Conservation (phyloP, 2,888 invertebrate genomes). For the Cephus runcator region DNA sequence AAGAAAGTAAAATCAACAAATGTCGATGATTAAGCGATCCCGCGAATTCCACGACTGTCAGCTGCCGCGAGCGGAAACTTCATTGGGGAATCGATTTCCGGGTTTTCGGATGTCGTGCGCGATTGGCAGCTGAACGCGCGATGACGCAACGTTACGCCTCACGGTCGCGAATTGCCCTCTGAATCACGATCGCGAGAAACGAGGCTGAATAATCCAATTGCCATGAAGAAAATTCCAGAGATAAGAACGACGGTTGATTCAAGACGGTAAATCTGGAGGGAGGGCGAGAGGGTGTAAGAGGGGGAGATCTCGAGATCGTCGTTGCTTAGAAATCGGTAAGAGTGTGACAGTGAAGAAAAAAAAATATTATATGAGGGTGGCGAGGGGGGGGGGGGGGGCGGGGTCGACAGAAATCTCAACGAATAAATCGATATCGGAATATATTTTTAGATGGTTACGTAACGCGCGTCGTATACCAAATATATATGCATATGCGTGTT, state of each 20-base stretch:
- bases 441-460: background rate
- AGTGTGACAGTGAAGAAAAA: background rate
- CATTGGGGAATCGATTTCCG: background rate
- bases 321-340: background rate
- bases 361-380: conserved; percentile 16
- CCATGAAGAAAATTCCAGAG: background rate
- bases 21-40: background rate
- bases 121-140: background rate
- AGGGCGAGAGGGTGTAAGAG: background rate
- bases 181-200: background rate
- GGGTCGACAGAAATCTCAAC: background rate
- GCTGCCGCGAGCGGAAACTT: background rate
- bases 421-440: background rate
- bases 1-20: too few species aligned
- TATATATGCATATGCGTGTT: too few species aligned
- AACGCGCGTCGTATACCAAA: background rate
- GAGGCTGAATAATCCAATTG: background rate
- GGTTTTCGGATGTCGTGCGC: background rate
- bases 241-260: background rate
- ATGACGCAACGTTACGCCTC: background rate
- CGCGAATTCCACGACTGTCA: background rate
- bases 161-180: background rate
- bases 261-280: background rate
- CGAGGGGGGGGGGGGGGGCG: conserved; percentile 12
- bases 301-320: too few species aligned